Base-by-base conservation (phyloP, 2,113 vertebrate genomes). In the Plotosus lineatus region DNA sequence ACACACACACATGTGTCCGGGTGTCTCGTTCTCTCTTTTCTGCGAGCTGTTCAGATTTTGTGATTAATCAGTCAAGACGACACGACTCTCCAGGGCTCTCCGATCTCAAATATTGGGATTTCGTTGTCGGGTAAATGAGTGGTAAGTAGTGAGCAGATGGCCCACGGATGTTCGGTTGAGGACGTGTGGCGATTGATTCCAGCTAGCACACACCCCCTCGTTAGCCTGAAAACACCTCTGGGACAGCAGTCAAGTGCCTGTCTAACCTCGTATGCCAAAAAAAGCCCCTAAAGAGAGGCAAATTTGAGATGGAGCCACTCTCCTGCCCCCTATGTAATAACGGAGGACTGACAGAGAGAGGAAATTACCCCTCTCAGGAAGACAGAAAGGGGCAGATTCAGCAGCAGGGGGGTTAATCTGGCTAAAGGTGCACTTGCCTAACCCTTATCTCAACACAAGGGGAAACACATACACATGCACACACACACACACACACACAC, bases 21-120 rank as follows among this genome's bases (percentile, higher is more conserved):
- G 51, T 56, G 28, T n/a, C 40, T 65, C 44, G 46, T 75, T 83
- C 80, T 83, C 50, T 73, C 63, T 61, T 46, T 68, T 31, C 76
- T 86, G 84, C 85, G 88, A 90, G 91, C 89, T 88, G 86, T 86
- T 90, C 90, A 91, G 91, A 93, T 93, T 92, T 90, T 90, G 88
- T 88, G 91, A 92, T 94, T 90, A 93, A 94, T 94, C 91, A 92
- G 79, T 50, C 48, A 87, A 83, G 73, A 69, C 26, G 86, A 84
- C 91, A 87, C 79, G 78, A 85, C 85, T 90, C 95, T 94, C 92
- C 88, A 92, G 95, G 94, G 95, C 87, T 82, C 55, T 2, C 91
- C 93, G 94, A 96, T 97, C 95, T 94, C 95, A 97, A 97, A 96
- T 94, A 96, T 80, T 91, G 94, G 93, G 95, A 96, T 95, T 95